Percentiles rank a stretch among this genome's conserved stretches.
Conservation (phyloP, 2,113 vertebrate genomes). For the Noctilio leporinus region DNA sequence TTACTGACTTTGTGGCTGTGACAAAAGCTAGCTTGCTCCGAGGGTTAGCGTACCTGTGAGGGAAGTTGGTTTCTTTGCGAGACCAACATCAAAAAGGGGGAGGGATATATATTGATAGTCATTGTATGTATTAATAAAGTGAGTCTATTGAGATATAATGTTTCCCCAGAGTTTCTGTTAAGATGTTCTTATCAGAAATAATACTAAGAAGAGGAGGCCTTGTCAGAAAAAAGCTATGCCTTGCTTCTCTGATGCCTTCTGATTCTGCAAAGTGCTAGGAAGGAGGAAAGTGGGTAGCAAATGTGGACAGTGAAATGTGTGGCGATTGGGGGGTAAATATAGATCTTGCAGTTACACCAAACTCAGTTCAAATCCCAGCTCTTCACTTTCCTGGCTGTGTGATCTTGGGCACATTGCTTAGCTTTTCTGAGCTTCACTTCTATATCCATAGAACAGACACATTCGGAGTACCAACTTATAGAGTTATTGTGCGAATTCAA, state of each 20-base stretch:
- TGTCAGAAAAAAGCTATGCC: not conserved
- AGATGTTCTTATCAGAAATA: not conserved
- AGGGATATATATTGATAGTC: not conserved
- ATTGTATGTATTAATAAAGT: not conserved
- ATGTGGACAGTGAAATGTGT: not conserved
- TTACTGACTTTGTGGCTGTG: not conserved
- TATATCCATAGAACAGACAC: not conserved
- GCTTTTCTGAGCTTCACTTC: not conserved
- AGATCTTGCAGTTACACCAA: not conserved
- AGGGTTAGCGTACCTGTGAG: not conserved
- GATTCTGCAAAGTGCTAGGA: not conserved
- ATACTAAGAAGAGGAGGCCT: not conserved
- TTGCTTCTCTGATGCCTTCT: not conserved
- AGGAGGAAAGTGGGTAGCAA: not conserved
- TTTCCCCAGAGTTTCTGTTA: not conserved
- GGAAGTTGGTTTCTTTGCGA: not conserved
- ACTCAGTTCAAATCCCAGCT: not conserved
- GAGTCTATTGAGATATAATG: not conserved
- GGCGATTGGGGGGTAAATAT: not conserved
- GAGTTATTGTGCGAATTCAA: not conserved
- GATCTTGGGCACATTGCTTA: not conserved
- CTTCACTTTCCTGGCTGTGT: not conserved
- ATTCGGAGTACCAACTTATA: not conserved
- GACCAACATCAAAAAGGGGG: not conserved
- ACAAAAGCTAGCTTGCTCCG: not conserved